A percentile compares a stretch with the other conserved stretches of the same genome.
Conservation (phyloP, 2,797 vertebrate species). For the Anguilla megastoma region DNA sequence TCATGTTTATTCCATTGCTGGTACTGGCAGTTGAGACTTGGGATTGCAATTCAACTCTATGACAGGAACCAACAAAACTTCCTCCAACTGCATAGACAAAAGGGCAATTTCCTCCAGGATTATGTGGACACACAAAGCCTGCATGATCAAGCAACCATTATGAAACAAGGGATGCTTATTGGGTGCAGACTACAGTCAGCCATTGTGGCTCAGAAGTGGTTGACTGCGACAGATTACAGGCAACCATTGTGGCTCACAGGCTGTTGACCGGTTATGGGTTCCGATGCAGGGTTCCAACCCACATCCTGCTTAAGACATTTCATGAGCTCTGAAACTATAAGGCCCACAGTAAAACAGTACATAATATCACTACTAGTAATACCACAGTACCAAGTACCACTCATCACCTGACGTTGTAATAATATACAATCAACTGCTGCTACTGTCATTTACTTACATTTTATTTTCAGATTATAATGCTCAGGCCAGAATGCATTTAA, state of each 20-base stretch:
- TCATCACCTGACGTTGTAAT: background rate
- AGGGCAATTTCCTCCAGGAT: background rate
- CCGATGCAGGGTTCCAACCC: constrained; percentile 19
- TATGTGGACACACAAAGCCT: background rate
- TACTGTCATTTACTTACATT: background rate
- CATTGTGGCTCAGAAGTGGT: constrained; percentile 31
- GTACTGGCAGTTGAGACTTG: background rate
- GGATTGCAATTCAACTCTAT: background rate
- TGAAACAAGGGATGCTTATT: background rate
- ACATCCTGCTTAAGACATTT: constrained; percentile 51
- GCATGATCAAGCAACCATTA: constrained; percentile 19
- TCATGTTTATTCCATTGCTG: background rate
- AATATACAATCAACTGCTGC: background rate
- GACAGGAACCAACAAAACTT: background rate
- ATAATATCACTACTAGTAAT: background rate
- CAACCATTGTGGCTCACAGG: constrained; percentile 26
- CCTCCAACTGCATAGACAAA: background rate
- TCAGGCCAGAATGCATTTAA: background rate
- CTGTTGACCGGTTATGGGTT: constrained; percentile 16
- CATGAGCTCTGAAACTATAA: background rate
- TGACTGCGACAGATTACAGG: constrained; percentile 24
- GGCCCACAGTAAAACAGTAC: background rate
- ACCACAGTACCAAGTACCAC: background rate
- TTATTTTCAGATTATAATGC: background rate
- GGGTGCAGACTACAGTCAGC: background rate